Base-by-base conservation (phyloP, 2,888 invertebrate genomes). In the Lithodes maja region DNA sequence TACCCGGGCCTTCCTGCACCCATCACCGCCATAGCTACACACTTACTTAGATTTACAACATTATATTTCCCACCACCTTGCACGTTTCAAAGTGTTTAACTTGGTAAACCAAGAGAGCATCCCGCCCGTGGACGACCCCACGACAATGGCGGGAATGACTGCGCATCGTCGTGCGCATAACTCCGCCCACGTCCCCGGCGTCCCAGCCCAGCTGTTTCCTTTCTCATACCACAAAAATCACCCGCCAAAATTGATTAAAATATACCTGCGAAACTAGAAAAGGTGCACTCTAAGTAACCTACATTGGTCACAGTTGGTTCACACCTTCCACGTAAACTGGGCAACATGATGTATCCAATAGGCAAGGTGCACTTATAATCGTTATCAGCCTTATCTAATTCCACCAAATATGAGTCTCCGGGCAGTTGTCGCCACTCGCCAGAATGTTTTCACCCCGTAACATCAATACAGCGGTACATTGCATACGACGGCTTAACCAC, bases 111-210 rank as follows among this genome's bases (percentile, higher is more conserved):
- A 85, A 15, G 78, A 78, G 5, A 33, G 15, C 77, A 83, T 87
- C 87, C 87, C 87, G 82, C 82, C 87, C 78, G 61, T 74, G 54
- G 61, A 33, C 7, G 17, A 15, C 77, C 74, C 78, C 82, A 83
- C 87, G 52, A 87, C 83, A 83, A 79, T 85, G 85, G 87, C 87
- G 87, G 87, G 87, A 86, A 33, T 52, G 75, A 83, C 87, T 83
- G 83, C 82, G 83, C 82, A 77, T n/a, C 74, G 86, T 5, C 1
- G 15, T 83, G 71, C 69, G 83, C 83, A 69, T 52, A 49, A 49
- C 71, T 83, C 71, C 71, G 17, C 71, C 71, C 71, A 71, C 71
- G 71, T 17, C 71, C 71, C 71, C 71, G 71, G 71, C 71, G 71
- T 71, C 71, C 71, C n/a, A 17, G 12, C 12, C 17, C 71, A 71